Evolutionary conservation across 2,888 invertebrate species (phyloP).

Genomic region (Phortica okadai): DNA sequence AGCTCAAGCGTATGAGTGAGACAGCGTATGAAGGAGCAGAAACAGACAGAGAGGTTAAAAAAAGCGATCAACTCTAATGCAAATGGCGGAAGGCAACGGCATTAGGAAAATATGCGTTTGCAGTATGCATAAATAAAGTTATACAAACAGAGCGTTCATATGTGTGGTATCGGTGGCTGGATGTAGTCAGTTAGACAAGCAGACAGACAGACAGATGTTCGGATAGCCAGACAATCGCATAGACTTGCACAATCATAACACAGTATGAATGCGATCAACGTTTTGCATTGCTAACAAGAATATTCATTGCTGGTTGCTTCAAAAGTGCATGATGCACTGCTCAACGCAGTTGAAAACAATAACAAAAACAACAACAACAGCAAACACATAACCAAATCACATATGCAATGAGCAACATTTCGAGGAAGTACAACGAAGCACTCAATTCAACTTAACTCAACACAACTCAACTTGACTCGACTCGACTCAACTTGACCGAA

Average conservation of each 20-base stretch:
- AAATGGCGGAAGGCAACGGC: too few relatives aligned
- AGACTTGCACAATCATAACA: constrained; percentile 26
- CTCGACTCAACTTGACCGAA: not conserved
- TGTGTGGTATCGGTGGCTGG: not conserved
- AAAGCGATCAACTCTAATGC: too few relatives aligned
- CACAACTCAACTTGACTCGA: constrained; percentile 1
- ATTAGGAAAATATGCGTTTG: not conserved
- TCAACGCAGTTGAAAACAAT: not conserved
- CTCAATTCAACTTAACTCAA: constrained; percentile 9
- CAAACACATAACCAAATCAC: constrained; percentile 14
- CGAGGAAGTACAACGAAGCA: constrained; percentile 25
- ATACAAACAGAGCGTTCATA: not conserved
- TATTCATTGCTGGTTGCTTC: constrained; percentile 18
- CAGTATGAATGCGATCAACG: not conserved
- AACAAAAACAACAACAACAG: not conserved
- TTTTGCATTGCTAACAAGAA: constrained; percentile 17
- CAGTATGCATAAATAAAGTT: not conserved
- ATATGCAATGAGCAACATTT: constrained; percentile 11
- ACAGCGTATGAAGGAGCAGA: too few relatives aligned
- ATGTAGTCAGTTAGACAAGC: constrained; percentile 51
- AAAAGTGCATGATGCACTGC: not conserved
- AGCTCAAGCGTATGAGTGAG: too few relatives aligned
- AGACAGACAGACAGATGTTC: constrained; percentile 63
- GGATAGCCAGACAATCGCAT: constrained; percentile 42
- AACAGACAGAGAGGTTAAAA: too few relatives aligned